Base-by-base conservation (phyloP, 2,797 vertebrate species). In the Aselliscus stoliczkanus region DNA sequence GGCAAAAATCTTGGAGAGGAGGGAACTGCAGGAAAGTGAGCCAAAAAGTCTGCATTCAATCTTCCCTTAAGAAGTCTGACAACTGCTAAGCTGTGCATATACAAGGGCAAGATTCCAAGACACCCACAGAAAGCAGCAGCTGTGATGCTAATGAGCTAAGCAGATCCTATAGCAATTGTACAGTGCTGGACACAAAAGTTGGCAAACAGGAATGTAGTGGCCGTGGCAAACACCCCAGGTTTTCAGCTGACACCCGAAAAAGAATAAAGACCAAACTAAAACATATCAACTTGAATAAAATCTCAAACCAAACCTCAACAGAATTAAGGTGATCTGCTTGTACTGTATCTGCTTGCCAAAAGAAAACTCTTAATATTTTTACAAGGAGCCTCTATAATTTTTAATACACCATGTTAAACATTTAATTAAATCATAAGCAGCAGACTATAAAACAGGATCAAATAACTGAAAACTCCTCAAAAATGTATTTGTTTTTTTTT, bases 101-200 rank as follows among this genome's bases (percentile, higher is more conserved):
- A 73, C 29, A 83, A 15, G 70, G 70, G 65, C 92, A 94, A 85
- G 54, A 73, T 39, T 93, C 97, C 97, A 88, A 89, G 81, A 93
- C 82, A 86, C 15, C 70, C 27, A 84, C 44, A 96, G 70, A 93
- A 72, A 94, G 39, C 47, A 81, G 65, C 94, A 97, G 90, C 84
- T 93, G 93, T 80, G 56, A 83, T n/a, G 50, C 67, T 92, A 95
- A 95, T 5, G 27, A 96, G 80, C 84, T 60, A 62, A 69, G 27
- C 85, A 88, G 84, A 84, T 37, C 90, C 0, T 76, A 13, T 3
- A 92, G 60, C 54, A 81, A 84, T 72, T 76, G 17, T 47, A 23
- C 1, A 50, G n/a, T 31, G 39, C 42, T 81, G 29, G 70, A 81
- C 72, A 88, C 18, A 73, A 83, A 73, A 62, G n/a, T 3, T 95